These are phyloP conservation scores for Plagiodera versicolora DNA, from an alignment of 2,888 invertebrate genomes.

Conservation along the genomic window DNA sequence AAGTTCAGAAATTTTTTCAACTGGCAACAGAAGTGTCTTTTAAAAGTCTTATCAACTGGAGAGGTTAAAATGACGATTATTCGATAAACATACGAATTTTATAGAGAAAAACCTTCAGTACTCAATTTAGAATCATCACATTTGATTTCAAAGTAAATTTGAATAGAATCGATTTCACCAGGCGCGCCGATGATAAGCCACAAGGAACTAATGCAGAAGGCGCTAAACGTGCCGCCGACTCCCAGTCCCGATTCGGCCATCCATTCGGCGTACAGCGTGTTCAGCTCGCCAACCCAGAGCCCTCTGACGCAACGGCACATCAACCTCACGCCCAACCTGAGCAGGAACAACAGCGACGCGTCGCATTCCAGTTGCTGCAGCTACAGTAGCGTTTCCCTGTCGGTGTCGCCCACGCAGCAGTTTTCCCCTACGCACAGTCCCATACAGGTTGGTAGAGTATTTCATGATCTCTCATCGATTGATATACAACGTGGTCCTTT, in stretches of 20 bases:
- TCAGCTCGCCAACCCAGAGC: slow-evolving; percentile 84
- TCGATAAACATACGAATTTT: no score
- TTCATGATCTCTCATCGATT: no score
- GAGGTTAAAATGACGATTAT: no score
- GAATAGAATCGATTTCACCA: no score
- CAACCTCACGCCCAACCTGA: slow-evolving; percentile 79
- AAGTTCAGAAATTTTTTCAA: no score
- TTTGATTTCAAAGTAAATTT: no score
- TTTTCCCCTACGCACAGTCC: slow-evolving; percentile 87
- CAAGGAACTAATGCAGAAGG: slow-evolving; percentile 59
- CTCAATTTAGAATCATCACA: no score
- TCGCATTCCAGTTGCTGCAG: slow-evolving; percentile 89
- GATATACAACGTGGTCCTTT: no score
- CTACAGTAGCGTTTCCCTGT: slow-evolving; percentile 68
- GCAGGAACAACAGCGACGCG: slow-evolving; percentile 88
- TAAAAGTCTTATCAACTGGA: no score
- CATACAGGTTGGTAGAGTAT: slow-evolving; percentile 61
- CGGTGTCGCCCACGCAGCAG: slow-evolving; percentile 61
- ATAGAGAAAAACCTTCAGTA: no score
- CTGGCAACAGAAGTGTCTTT: no score
- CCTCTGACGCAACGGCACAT: slow-evolving; percentile 83
- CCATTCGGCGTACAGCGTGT: slow-evolving; percentile 82
- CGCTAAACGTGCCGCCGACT: slow-evolving; percentile 68
- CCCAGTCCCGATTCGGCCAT: slow-evolving; percentile 89
- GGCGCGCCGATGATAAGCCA: slow-evolving; percentile 49